phyloP scores from a whole-genome alignment of 2,113 vertebrate genomes.

The Ranitomeya variabilis region DNA sequence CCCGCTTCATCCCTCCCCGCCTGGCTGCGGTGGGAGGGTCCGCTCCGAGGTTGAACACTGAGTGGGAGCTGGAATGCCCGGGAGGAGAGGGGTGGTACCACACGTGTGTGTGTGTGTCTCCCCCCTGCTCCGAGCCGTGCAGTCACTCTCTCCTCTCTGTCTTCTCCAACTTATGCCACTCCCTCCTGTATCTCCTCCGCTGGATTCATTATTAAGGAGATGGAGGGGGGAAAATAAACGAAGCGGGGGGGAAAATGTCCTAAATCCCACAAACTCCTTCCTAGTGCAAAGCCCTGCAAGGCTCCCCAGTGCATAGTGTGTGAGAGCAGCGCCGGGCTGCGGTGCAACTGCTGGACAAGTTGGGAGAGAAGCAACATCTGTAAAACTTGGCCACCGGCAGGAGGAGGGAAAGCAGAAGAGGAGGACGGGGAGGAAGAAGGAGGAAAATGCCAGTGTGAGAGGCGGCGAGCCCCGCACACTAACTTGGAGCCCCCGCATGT shows the following conservation, averaged over 20 bases:
- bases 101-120: constrained; percentile 44
- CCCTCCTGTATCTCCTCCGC: constrained; percentile 29
- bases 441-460: constrained; percentile 49
- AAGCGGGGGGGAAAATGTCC: constrained; percentile 18
- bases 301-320: background rate
- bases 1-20: constrained; percentile 44
- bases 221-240: constrained; percentile 33
- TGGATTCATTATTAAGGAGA: constrained; percentile 38
- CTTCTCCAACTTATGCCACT: constrained; percentile 52
- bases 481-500: constrained; percentile 59
- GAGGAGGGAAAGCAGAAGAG: background rate
- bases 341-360: constrained; percentile 18
- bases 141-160: constrained; percentile 31
- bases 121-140: constrained; percentile 10
- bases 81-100: constrained; percentile 57
- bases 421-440: constrained; percentile 22
- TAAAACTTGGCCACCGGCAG: constrained; percentile 46
- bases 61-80: constrained; percentile 58
- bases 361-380: constrained; percentile 54
- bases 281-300: background rate
- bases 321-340: background rate
- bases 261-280: background rate
- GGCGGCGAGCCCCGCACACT: constrained; percentile 18
- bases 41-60: constrained; percentile 27
- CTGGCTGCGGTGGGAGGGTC: constrained; percentile 44